Evolutionary conservation across 2,113 vertebrate genomes (phyloP).

Genomic region (Agelaius phoeniceus): DNA sequence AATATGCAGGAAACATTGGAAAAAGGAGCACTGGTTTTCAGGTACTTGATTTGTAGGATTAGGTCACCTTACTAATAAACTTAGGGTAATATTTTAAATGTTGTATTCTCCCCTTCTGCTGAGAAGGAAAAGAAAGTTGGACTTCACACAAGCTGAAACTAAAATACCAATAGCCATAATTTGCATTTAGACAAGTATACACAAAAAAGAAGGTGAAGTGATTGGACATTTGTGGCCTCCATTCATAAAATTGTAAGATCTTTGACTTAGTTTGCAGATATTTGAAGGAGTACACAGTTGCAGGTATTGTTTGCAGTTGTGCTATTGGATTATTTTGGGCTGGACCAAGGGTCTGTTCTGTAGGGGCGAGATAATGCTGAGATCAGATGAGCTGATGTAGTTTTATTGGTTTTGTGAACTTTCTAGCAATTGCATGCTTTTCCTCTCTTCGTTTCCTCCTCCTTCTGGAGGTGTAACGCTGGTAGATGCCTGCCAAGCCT

Average conservation of each 20-base stretch:
- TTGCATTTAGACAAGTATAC: not conserved
- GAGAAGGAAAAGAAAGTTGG: not conserved
- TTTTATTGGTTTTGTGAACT: not conserved
- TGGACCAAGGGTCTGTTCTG: not conserved
- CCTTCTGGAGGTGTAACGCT: not conserved
- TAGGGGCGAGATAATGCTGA: rapidly evolving
- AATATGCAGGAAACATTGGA: not conserved
- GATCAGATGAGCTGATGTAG: not conserved
- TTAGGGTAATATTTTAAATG: not conserved
- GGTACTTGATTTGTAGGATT: not conserved
- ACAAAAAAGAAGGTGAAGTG: not conserved
- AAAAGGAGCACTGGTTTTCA: not conserved
- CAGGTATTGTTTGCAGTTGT: not conserved
- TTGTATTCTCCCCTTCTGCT: not conserved
- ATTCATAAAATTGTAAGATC: not conserved
- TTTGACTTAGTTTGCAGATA: not conserved
- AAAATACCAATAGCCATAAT: not conserved
- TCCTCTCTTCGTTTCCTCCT: not conserved
- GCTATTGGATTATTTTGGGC: not conserved
- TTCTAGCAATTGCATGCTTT: not conserved
- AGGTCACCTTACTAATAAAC: not conserved
- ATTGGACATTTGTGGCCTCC: not conserved
- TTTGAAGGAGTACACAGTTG: not conserved
- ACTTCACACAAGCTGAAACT: not conserved
- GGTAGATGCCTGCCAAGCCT: not conserved